Evolutionary conservation across 1,140 invertebrate species (phyloP).

Genomic region (Solenopsis fugax): DNA sequence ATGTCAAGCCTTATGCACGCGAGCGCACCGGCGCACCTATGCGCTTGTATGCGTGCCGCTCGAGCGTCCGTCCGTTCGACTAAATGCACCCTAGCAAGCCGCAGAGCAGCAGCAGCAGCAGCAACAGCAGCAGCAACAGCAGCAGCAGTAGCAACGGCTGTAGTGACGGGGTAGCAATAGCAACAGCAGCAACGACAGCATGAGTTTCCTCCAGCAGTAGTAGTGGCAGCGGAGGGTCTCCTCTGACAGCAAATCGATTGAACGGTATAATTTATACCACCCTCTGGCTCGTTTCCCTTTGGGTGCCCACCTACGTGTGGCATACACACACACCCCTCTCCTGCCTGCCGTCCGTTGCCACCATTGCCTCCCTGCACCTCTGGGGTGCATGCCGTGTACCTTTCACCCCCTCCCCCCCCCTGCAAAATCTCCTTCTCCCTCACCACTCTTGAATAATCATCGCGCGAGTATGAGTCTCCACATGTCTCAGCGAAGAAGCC

Average conservation of each 20-base stretch:
- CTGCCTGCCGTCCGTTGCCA: conserved; percentile 21
- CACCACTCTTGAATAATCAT: conserved; percentile 78
- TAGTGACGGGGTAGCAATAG: conserved; percentile 62
- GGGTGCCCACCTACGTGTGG: conserved; percentile 72
- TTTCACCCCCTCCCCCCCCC: conserved; percentile 74
- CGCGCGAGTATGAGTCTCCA: conserved; percentile 73
- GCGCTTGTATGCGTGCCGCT: conserved; percentile 67
- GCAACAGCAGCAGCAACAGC: conserved; percentile 37
- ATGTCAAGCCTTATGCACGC: conserved; percentile 66
- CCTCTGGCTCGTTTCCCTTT: conserved; percentile 79
- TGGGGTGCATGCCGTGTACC: conserved; percentile 57
- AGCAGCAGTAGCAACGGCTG: conserved; percentile 44
- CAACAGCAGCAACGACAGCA: conserved; percentile 65
- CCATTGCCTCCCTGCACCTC: conserved; percentile 60
- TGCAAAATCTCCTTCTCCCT: conserved; percentile 45
- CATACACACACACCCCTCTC: conserved; percentile 55
- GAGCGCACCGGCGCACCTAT: conserved; percentile 67
- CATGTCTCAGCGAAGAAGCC: conserved; percentile 63
- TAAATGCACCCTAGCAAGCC: conserved; percentile 71
- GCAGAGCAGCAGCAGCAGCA: conserved; percentile 39
- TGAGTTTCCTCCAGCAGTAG: conserved; percentile 69
- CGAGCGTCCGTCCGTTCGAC: conserved; percentile 71
- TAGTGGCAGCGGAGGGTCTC: conserved; percentile 81
- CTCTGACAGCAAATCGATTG: conserved; percentile 86
- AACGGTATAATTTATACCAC: conserved; percentile 87